phyloP scores from a whole-genome alignment of 2,797 vertebrate genomes.

The Eupleurogrammus muticus region DNA sequence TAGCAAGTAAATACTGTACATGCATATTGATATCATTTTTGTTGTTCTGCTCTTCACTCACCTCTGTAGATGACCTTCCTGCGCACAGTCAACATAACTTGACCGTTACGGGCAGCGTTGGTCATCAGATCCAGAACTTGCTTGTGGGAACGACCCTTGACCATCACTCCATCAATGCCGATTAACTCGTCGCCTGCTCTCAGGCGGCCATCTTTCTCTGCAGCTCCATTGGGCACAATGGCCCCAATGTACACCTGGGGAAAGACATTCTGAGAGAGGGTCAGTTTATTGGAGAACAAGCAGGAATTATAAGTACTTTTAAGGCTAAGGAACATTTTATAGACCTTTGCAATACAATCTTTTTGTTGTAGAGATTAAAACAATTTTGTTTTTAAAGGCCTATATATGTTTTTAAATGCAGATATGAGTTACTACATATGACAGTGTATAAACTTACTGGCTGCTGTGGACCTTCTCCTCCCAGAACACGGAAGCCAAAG shows the following conservation, averaged over 20 bases:
- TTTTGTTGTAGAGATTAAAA: not conserved
- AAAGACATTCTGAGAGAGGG: slow-evolving; percentile 71
- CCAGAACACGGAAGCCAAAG: slow-evolving; percentile 97
- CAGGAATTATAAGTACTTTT: not conserved
- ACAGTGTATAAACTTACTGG: slow-evolving; percentile 86
- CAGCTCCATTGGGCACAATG: slow-evolving; percentile 94
- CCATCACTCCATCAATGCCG: slow-evolving; percentile 93
- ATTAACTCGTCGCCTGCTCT: slow-evolving; percentile 95
- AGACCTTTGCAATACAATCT: not conserved
- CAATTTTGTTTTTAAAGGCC: not conserved
- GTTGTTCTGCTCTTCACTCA: slow-evolving; percentile 59
- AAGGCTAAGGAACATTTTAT: not conserved
- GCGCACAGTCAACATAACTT: slow-evolving; percentile 94
- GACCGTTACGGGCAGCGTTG: slow-evolving; percentile 94
- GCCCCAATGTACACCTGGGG: slow-evolving; percentile 96
- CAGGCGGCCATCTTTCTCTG: slow-evolving; percentile 94
- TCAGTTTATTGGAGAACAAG: slow-evolving; percentile 28
- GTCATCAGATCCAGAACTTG: slow-evolving; percentile 98
- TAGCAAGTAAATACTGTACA: not conserved
- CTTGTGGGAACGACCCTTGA: slow-evolving; percentile 97
- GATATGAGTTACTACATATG: not conserved
- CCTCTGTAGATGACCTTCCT: slow-evolving; percentile 92
- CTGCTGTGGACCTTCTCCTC: slow-evolving; percentile 96
- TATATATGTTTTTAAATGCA: not conserved
- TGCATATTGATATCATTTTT: not conserved